Base-by-base conservation (phyloP, 1,140 invertebrate species). In the Aphaenogaster ashmeadi region DNA sequence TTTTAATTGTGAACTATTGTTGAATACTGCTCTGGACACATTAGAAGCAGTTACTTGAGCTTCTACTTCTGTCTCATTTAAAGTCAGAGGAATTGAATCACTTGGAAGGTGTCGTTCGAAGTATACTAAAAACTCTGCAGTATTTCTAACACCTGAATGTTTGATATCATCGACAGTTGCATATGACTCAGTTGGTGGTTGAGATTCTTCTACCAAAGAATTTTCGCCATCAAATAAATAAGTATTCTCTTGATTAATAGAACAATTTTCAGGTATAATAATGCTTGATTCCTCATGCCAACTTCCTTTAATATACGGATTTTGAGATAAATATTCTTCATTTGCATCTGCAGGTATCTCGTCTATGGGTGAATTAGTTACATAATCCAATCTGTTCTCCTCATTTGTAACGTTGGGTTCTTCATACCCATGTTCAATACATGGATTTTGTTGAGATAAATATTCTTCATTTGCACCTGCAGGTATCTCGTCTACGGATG, bases 201-300 rank as follows among this genome's bases (percentile, higher is more conserved):
- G 33, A 54, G 36, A 8, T 27, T 64, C 64, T 44, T 52, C 47
- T 13, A n/a, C 3, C 9, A 54, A 64, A 41, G 38, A 36, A 18
- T 83, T 52, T 21, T 79, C 90, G 8, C 41, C 87, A 56, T 89
- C 77, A 44, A 62, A 89, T 15, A 86, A 33, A 88, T 88, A 87
- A 5, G 54, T 83, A 86, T 86, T 64, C 27, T 89, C 38, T 67
- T 86, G 13, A 0, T 36, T 7, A 11, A 38, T 13, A 74, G 62
- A 71, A 27, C 36, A 60, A 69, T 69, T 91, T 56, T 86, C 52
- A 8, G 90, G 74, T 6, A 87, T 84, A 9, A 89, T 27, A 52
- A 93, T 86, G 8, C 86, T 88, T 2, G 60, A 47, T 44, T 91
- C 83, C n/a, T 91, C 62, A 11, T 93, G 85, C 93, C 94, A 95